A percentile compares a stretch with the other conserved stretches of the same genome.
These are phyloP conservation scores for Hylomyscus alleni DNA, from an alignment of 2,797 vertebrate genomes.

Conservation along the genomic window DNA sequence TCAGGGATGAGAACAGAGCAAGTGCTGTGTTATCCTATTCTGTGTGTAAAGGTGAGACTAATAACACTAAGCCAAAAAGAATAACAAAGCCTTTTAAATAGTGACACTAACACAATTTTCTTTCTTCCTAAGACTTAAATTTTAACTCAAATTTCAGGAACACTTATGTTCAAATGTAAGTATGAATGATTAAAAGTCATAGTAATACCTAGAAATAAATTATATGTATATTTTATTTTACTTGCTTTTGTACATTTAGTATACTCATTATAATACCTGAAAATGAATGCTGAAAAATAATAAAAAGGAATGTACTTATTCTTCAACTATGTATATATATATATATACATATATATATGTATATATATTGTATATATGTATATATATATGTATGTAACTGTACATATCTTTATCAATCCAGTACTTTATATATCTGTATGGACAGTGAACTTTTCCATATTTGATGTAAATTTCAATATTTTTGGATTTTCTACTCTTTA, in stretches of 20 bases:
- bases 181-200: not conserved
- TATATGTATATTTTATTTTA: not conserved
- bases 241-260: not conserved
- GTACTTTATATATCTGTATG: not conserved
- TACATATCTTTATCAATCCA: not conserved
- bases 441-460: not conserved
- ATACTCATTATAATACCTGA: not conserved
- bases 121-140: not conserved
- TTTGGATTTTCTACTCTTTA: not conserved
- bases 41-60: not conserved
- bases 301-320: constrained; percentile 18
- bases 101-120: not conserved
- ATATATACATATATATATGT: not conserved
- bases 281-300: not conserved
- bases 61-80: not conserved
- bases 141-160: not conserved
- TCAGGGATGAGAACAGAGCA: not conserved
- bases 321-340: not conserved
- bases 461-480: not conserved
- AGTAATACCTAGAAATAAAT: not conserved
- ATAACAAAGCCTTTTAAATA: not conserved
- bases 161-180: not conserved
- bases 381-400: no score
- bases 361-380: not conserved
- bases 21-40: not conserved